phyloP scores from a whole-genome alignment of 1,140 invertebrate species.

The Drosophila mojavensis region DNA sequence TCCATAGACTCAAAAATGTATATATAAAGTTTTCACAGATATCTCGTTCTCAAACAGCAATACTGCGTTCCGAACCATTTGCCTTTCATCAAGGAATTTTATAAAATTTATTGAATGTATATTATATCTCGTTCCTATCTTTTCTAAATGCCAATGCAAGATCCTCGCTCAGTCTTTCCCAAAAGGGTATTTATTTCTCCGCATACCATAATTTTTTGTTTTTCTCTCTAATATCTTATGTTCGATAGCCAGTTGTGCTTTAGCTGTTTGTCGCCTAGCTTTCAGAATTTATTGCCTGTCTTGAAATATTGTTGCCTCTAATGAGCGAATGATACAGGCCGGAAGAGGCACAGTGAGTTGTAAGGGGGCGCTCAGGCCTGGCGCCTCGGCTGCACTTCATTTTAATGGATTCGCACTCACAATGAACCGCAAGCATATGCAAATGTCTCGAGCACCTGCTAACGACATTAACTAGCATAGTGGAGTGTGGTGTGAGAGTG shows the following conservation, averaged over 20 bases:
- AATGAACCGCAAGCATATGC: constrained; percentile 80
- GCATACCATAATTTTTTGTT: not conserved
- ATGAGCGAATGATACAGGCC: constrained; percentile 65
- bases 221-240: no score
- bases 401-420: constrained; percentile 80
- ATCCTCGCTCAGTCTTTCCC: no score
- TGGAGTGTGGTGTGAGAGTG: constrained; percentile 14
- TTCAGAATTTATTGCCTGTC: constrained; percentile 61
- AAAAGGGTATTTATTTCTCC: not conserved
- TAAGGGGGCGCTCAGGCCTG: not conserved
- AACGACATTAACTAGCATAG: constrained; percentile 77
- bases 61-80: no score
- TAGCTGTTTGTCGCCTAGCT: constrained; percentile 18
- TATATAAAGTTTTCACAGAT: no score
- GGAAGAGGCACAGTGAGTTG: not conserved
- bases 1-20: no score
- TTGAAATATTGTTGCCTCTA: constrained; percentile 60
- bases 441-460: constrained; percentile 80
- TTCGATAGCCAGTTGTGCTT: constrained; percentile 35
- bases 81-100: no score
- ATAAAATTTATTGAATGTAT: no score
- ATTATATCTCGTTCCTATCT: no score
- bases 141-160: no score
- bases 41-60: no score
- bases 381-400: constrained; percentile 52